These are phyloP conservation scores for Entomobrya proxima DNA, from an alignment of 2,888 invertebrate genomes.

Conservation along the genomic window DNA sequence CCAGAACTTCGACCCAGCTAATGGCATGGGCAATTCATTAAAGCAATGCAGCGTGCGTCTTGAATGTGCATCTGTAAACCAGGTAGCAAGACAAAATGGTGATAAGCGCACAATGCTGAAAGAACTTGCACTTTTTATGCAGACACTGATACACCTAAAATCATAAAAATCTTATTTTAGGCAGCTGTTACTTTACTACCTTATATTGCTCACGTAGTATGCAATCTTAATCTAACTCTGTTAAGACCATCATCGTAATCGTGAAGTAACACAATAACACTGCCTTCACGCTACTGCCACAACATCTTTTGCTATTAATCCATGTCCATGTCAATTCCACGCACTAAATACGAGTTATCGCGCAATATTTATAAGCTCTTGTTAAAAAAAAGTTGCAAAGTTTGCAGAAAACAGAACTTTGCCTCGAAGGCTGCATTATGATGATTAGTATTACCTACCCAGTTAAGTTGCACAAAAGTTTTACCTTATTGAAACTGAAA, in stretches of 20 bases:
- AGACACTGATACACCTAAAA: not conserved
- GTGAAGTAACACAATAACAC: slow-evolving; percentile 26
- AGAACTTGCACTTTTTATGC: slow-evolving; percentile 11
- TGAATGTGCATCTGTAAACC: not conserved
- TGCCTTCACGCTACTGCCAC: slow-evolving; percentile 2
- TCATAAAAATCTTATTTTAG: not conserved
- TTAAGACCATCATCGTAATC: slow-evolving; percentile 5
- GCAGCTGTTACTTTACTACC: not conserved
- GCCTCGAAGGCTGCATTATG: not conserved
- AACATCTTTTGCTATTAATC: slow-evolving; percentile 34
- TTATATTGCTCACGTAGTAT: not conserved
- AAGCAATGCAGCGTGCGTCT: not conserved
- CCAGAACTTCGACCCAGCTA: not conserved
- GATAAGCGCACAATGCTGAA: not conserved
- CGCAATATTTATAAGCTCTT: not conserved
- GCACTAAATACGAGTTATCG: slow-evolving; percentile 58
- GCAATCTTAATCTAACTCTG: not conserved
- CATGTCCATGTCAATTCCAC: slow-evolving; percentile 67
- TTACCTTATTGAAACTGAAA: slow-evolving; percentile 28
- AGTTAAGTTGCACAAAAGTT: too few relatives aligned
- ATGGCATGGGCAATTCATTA: slow-evolving; percentile 7
- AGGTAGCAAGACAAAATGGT: not conserved
- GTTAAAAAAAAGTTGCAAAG: not conserved
- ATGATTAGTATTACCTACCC: not conserved
- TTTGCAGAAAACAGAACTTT: not conserved